A percentile compares a stretch with the other conserved stretches of the same genome.
These are phyloP conservation scores for Ormyrus rosae DNA, from an alignment of 2,888 invertebrate species.

Conservation along the genomic window DNA sequence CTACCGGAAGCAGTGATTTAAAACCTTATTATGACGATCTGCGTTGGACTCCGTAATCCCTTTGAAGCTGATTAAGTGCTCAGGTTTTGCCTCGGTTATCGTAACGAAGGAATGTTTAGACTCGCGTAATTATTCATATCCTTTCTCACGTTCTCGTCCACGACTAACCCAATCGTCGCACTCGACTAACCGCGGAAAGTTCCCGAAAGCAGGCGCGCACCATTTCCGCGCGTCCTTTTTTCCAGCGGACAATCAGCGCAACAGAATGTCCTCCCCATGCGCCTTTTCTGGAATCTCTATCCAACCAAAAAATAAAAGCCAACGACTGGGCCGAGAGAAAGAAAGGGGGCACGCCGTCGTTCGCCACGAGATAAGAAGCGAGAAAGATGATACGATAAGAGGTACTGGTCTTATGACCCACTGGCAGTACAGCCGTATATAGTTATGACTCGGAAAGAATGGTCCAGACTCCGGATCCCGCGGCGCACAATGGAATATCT, in stretches of 20 bases:
- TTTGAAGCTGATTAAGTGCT: no score
- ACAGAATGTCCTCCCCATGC: neutral
- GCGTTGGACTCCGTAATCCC: no score
- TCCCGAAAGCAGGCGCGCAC: no score
- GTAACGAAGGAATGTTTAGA: no score
- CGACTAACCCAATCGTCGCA: no score
- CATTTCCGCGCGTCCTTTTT: neutral
- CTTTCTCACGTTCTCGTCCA: no score
- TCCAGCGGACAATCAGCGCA: neutral
- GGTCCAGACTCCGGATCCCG: constrained; percentile 4
- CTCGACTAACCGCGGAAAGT: no score
- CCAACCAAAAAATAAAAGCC: neutral
- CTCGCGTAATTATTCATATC: no score
- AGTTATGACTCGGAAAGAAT: constrained; percentile 21
- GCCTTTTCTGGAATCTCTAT: neutral
- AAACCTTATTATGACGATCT: no score
- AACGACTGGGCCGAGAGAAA: neutral
- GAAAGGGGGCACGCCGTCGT: no score
- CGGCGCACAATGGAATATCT: constrained; percentile 43
- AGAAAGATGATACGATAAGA: constrained; percentile 42
- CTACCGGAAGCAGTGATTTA: no score
- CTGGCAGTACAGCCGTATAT: neutral
- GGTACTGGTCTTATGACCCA: constrained; percentile 28
- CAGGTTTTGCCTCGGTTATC: no score
- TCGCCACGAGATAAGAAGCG: constrained; percentile 17